phyloP scores from a whole-genome alignment of 2,888 invertebrate species.

The Automeris io region DNA sequence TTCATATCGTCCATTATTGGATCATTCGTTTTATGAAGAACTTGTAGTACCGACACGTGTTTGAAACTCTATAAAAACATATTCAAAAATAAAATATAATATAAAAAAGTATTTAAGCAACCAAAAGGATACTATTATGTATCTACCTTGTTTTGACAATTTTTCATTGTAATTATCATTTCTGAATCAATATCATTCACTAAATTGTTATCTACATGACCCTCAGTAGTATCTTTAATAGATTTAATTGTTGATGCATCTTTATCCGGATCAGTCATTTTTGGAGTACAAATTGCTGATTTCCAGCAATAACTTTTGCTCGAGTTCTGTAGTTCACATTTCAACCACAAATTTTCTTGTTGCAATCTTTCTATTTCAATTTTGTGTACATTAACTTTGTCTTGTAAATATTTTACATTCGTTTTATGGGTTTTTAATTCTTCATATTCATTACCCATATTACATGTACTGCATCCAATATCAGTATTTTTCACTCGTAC shows the following conservation, averaged over 20 bases:
- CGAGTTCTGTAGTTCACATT: conserved; percentile 41
- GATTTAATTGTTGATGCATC: conserved; percentile 32
- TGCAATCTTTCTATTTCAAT: conserved; percentile 40
- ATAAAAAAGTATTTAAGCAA: neutral
- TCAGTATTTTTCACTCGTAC: conserved; percentile 30
- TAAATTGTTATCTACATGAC: conserved; percentile 13
- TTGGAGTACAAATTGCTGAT: conserved; percentile 15
- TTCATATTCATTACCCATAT: conserved; percentile 18
- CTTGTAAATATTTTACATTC: conserved; percentile 35
- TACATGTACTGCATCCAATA: conserved; percentile 29
- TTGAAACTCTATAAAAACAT: conserved; percentile 41
- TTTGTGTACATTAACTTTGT: conserved; percentile 33
- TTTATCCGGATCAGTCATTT: conserved; percentile 12
- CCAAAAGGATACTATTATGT: neutral
- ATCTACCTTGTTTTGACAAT: conserved; percentile 49
- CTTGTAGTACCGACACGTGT: conserved; percentile 59
- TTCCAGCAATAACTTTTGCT: conserved; percentile 28
- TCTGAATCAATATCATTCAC: conserved; percentile 50
- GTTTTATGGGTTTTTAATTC: conserved; percentile 28
- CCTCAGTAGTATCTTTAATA: conserved; percentile 33
- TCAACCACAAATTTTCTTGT: conserved; percentile 45
- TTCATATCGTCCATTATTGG: conserved; percentile 22
- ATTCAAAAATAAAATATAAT: neutral
- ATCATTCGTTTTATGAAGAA: conserved; percentile 60
- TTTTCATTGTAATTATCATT: conserved; percentile 65